Evolutionary conservation across 2,113 vertebrate species (phyloP).

Genomic region (Buteo buteo): DNA sequence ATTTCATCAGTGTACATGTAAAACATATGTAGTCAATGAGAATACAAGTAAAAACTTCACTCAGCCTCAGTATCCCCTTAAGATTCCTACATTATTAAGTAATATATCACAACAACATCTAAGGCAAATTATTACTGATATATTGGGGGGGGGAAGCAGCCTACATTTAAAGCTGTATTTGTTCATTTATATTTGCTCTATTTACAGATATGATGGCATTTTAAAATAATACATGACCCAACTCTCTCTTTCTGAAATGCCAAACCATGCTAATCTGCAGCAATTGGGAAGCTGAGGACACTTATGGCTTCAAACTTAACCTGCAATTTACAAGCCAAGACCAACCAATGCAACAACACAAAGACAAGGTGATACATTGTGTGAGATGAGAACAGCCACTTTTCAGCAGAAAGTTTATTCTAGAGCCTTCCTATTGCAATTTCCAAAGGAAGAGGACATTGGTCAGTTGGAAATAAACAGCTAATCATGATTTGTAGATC

Average conservation of each 20-base stretch:
- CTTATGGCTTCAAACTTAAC: not conserved
- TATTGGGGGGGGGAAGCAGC: not conserved
- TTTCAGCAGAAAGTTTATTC: not conserved
- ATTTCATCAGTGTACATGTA: not conserved
- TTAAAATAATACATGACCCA: not conserved
- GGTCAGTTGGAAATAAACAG: not conserved
- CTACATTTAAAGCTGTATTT: not conserved
- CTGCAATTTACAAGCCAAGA: not conserved
- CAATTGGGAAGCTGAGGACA: not conserved
- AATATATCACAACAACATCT: not conserved
- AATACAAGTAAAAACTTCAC: not conserved
- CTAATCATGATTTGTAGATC: not conserved
- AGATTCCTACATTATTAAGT: not conserved
- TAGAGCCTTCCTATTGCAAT: not conserved
- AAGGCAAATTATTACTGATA: not conserved
- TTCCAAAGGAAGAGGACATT: not conserved
- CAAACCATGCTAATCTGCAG: not conserved
- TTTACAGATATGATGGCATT: not conserved
- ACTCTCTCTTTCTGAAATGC: not conserved
- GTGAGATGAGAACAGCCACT: not conserved
- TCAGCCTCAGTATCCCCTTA: not conserved
- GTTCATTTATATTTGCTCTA: not conserved
- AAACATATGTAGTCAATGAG: not conserved
- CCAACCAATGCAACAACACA: not conserved
- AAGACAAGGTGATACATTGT: not conserved